Evolutionary conservation across 2,113 vertebrate species (phyloP).

Genomic region (Puma concolor): DNA sequence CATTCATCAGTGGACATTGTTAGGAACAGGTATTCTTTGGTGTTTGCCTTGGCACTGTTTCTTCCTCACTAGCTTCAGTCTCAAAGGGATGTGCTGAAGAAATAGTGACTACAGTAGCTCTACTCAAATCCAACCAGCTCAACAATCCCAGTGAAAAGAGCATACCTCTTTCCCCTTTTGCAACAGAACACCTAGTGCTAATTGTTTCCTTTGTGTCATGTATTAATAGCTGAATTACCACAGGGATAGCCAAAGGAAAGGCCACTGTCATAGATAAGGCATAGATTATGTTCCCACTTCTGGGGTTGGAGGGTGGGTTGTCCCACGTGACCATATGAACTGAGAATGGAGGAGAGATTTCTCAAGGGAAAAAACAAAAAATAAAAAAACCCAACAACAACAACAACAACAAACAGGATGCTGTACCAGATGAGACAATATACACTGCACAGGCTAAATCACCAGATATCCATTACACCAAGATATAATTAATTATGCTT

Average conservation of each 20-base stretch:
- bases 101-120: neutral
- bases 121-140: neutral
- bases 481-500: neutral
- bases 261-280: neutral
- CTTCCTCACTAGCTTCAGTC: neutral
- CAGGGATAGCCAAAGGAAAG: neutral
- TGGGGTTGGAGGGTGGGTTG: rapidly evolving
- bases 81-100: neutral
- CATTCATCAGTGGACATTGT: neutral
- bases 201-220: neutral
- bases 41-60: neutral
- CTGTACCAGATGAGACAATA: neutral
- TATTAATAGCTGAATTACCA: neutral
- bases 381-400: too few relatives aligned
- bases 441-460: neutral
- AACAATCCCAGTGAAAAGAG: neutral
- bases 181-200: neutral
- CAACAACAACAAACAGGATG: neutral
- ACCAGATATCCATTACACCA: neutral
- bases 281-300: neutral
- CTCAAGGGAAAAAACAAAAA: neutral
- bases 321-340: neutral
- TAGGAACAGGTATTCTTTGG: neutral
- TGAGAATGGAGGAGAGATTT: neutral
- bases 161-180: neutral